These are phyloP conservation scores for Lates japonicus DNA, from an alignment of 2,797 vertebrate genomes.

Conservation along the genomic window DNA sequence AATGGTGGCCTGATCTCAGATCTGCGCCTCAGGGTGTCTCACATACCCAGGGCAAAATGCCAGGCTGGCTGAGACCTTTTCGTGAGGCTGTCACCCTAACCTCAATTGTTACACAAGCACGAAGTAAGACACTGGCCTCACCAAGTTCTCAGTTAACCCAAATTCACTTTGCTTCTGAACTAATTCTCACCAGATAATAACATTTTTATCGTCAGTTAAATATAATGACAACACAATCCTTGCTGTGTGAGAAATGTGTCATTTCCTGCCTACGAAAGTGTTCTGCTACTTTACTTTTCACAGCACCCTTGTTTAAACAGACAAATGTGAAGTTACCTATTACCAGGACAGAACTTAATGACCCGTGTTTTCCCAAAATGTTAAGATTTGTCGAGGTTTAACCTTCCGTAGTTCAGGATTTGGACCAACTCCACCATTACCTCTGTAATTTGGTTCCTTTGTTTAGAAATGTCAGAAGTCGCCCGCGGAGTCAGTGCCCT, in stretches of 20 bases:
- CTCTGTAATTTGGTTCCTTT: not conserved
- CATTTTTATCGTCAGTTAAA: not conserved
- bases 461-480: constrained; percentile 29
- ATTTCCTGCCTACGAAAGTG: constrained; percentile 18
- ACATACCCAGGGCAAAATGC: constrained; percentile 25
- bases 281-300: not conserved
- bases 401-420: not conserved
- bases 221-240: not conserved
- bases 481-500: not conserved
- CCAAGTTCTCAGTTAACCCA: constrained; percentile 21
- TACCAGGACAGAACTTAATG: not conserved
- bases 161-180: not conserved
- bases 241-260: not conserved
- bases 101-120: constrained; percentile 41
- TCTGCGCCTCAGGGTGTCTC: constrained; percentile 29
- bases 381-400: not conserved
- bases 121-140: constrained; percentile 20
- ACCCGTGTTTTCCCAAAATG: not conserved
- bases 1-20: constrained; percentile 41
- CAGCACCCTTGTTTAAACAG: not conserved
- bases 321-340: not conserved
- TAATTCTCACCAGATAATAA: not conserved
- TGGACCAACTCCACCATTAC: not conserved
- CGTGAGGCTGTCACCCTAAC: constrained; percentile 21
- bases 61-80: constrained; percentile 36